phyloP scores from a whole-genome alignment of 2,888 invertebrate species.

The Polymixis lichenea region DNA sequence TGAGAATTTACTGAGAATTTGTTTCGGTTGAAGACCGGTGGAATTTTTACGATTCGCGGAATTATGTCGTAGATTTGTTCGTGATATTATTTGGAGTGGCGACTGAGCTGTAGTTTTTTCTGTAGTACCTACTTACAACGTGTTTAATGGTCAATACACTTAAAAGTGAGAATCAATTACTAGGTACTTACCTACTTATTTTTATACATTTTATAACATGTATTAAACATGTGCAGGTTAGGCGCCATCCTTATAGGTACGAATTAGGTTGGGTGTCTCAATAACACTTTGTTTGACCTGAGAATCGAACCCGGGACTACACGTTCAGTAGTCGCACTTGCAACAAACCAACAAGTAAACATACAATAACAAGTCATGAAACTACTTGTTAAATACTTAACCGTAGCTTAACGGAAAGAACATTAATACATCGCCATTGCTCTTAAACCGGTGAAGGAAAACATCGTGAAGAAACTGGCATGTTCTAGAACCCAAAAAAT shows the following conservation, averaged over 20 bases:
- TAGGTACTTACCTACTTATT: too few relatives aligned
- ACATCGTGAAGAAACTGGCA: neutral
- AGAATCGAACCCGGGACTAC: neutral
- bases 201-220: too few relatives aligned
- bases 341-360: neutral
- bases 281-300: neutral
- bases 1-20: conserved; percentile 12
- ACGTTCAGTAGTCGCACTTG: neutral
- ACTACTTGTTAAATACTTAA: neutral
- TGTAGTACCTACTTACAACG: too few relatives aligned
- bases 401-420: too few relatives aligned
- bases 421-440: neutral
- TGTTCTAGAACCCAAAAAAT: too few relatives aligned
- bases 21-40: neutral
- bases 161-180: too few relatives aligned
- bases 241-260: too few relatives aligned
- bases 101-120: neutral
- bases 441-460: neutral
- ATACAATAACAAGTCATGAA: neutral
- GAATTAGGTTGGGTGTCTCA: too few relatives aligned
- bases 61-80: conserved; percentile 4
- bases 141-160: too few relatives aligned
- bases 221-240: too few relatives aligned
- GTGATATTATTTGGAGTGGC: neutral
- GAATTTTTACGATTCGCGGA: conserved; percentile 30